Percentiles rank a stretch among this genome's conserved stretches.
Conservation (phyloP, 92 coral and sea anemone species). For the Diadumene lineata region DNA sequence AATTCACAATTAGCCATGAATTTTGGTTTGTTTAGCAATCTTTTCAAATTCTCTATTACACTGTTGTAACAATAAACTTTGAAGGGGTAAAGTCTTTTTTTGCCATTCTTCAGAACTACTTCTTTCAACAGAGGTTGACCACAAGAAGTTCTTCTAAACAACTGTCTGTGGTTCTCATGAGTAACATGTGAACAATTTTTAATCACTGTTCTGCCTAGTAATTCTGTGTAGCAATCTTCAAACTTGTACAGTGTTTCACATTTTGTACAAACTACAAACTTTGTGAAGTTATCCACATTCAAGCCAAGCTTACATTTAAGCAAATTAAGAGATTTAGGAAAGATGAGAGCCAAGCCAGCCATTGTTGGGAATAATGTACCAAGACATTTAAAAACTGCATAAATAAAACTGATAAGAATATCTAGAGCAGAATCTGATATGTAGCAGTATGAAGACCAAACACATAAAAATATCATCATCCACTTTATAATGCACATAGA, state of each 20-base stretch:
- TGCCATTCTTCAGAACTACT: slow-evolving; percentile 51
- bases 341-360: slow-evolving; percentile 36
- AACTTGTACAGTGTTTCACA: slow-evolving; percentile 56
- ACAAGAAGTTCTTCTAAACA: slow-evolving; percentile 51
- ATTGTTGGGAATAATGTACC: slow-evolving; percentile 41
- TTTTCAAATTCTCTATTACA: slow-evolving; percentile 35
- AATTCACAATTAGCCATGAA: slow-evolving; percentile 5
- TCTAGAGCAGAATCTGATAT: slow-evolving; percentile 73
- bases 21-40: slow-evolving; percentile 21
- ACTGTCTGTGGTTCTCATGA: slow-evolving; percentile 56
- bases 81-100: slow-evolving; percentile 45
- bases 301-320: slow-evolving; percentile 53
- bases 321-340: slow-evolving; percentile 26
- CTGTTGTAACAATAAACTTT: too few species aligned
- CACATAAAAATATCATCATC: slow-evolving; percentile 57
- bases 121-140: slow-evolving; percentile 53
- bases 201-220: slow-evolving; percentile 32
- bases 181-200: slow-evolving; percentile 36
- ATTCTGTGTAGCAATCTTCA: slow-evolving; percentile 46
- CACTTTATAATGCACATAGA: slow-evolving; percentile 28
- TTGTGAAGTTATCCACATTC: slow-evolving; percentile 52
- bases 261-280: too few species aligned
- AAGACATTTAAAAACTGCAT: slow-evolving; percentile 44
- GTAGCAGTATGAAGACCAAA: slow-evolving; percentile 73
- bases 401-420: slow-evolving; percentile 42